A percentile compares a stretch with the other conserved stretches of the same genome.
Conservation (phyloP, 2,797 vertebrate genomes). For the Squalus acanthias region DNA sequence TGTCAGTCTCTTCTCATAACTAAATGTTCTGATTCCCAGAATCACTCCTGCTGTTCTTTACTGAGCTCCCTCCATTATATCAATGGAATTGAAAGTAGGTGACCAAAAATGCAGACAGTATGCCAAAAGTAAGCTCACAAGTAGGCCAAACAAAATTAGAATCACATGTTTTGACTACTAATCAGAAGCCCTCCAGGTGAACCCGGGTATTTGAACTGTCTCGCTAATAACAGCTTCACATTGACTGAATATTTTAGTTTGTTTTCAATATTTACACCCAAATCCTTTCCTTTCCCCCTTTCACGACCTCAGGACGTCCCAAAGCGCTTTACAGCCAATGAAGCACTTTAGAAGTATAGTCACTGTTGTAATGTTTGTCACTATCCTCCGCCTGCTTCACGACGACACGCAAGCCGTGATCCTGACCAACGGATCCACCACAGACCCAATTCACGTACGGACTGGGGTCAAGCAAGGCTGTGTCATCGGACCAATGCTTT, state of each 20-base stretch:
- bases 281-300: not conserved
- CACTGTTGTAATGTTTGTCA: not conserved
- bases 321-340: not conserved
- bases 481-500: too few relatives aligned
- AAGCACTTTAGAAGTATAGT: not conserved
- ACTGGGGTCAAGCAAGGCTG: too few relatives aligned
- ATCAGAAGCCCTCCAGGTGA: not conserved
- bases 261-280: not conserved
- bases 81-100: not conserved
- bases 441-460: too few relatives aligned
- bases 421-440: too few relatives aligned
- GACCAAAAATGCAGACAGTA: not conserved
- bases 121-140: not conserved
- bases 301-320: not conserved
- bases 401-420: too few relatives aligned
- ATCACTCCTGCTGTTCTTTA: not conserved
- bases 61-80: not conserved
- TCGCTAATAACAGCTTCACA: not conserved
- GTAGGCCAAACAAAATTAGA: not conserved
- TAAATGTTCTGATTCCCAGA: not conserved
- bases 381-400: too few relatives aligned
- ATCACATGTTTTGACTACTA: not conserved
- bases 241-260: not conserved
- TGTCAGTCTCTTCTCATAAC: not conserved
- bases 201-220: not conserved